Conservation (phyloP, 1,140 invertebrate genomes). For the Oedothorax gibbosus region DNA sequence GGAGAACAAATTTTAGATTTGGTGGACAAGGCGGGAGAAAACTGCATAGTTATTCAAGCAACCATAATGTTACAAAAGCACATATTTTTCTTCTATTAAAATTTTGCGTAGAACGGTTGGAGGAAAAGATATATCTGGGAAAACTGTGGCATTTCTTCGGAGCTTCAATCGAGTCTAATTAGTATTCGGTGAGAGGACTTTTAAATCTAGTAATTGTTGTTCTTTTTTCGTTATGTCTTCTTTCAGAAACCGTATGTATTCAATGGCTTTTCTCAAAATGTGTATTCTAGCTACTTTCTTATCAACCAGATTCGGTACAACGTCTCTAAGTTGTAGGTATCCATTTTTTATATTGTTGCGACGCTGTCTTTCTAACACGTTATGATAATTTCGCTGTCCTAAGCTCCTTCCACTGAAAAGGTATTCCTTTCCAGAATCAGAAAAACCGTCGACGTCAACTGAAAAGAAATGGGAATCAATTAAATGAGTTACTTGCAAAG, state of each 20-base stretch:
- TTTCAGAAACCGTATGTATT: not conserved
- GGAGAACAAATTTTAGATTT: too few species aligned
- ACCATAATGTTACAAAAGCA: too few species aligned
- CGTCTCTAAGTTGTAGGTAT: constrained; percentile 14
- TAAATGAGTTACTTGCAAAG: not conserved
- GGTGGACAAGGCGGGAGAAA: too few species aligned
- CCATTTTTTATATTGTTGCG: constrained; percentile 38
- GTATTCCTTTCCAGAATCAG: not conserved
- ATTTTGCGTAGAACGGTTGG: too few species aligned
- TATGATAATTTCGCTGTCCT: constrained; percentile 21
- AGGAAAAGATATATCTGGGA: too few species aligned
- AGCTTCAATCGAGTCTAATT: too few species aligned
- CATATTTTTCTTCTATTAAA: too few species aligned
- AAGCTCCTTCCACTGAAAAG: not conserved
- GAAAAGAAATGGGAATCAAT: not conserved
- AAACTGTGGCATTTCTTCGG: too few species aligned
- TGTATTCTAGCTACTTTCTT: constrained; percentile 40
- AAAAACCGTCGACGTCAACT: not conserved
- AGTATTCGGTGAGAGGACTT: not conserved
- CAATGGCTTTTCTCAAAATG: constrained; percentile 29
- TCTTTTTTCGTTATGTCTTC: constrained; percentile 1
- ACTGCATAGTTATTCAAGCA: too few species aligned
- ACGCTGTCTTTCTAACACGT: constrained; percentile 37
- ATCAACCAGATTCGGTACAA: not conserved
- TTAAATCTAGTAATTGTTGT: not conserved